Conservation (phyloP, 1,140 invertebrate genomes). For the Zaprionus tsacasi region DNA sequence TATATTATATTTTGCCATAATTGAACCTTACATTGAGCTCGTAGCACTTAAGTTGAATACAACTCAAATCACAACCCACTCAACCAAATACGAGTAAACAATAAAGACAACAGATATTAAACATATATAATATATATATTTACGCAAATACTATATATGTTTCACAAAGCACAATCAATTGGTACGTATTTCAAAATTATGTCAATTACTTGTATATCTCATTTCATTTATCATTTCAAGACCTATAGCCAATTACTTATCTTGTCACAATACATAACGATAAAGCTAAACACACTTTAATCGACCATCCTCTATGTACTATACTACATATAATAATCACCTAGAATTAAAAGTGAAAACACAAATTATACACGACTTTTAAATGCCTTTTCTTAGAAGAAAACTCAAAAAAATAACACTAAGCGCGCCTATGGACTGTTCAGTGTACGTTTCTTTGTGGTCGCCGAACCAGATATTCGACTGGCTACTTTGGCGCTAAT, state of each 20-base stretch:
- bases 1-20: conserved; percentile 45
- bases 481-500: conserved; percentile 79
- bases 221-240: conserved; percentile 59
- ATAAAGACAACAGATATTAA: conserved; percentile 25
- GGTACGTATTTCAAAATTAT: conserved; percentile 84
- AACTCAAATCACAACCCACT: conserved; percentile 33
- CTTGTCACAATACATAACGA: conserved; percentile 21
- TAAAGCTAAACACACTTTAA: conserved; percentile 18
- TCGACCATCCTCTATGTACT: conserved; percentile 19
- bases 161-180: conserved; percentile 78
- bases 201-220: conserved; percentile 47
- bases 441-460: conserved; percentile 82
- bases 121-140: conserved; percentile 33
- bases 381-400: conserved; percentile 77
- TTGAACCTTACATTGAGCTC: conserved; percentile 25
- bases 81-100: conserved; percentile 16
- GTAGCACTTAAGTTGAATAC: conserved; percentile 36
- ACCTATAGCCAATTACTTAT: conserved; percentile 20
- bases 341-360: conserved; percentile 21
- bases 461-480: conserved; percentile 78
- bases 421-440: conserved; percentile 76
- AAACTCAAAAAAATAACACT: conserved; percentile 65
- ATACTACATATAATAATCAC: conserved; percentile 25
- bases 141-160: conserved; percentile 44
- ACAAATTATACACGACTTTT: conserved; percentile 39